Base-by-base conservation (phyloP, 2,888 invertebrate genomes). In the Stenodera caucasica region DNA sequence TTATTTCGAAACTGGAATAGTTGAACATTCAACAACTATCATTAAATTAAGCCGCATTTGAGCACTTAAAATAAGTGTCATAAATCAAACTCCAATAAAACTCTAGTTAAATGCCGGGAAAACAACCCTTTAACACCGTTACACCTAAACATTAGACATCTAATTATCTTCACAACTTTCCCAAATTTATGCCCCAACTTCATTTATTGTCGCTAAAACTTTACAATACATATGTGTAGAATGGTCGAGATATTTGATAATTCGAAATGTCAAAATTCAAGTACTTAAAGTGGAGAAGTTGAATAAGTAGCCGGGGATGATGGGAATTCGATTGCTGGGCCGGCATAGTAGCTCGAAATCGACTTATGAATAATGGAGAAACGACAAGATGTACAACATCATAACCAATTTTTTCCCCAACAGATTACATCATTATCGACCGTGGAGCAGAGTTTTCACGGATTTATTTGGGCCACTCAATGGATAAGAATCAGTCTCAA, bases 281-380 rank as follows among this genome's bases (percentile, higher is more conserved):
- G 2, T 26, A 5, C 26, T 26, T 26, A 26, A 4, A 26, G 26
- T 26, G n/a, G n/a, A n/a, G n/a, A n/a, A n/a, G n/a, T n/a, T n/a
- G n/a, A n/a, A n/a, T n/a, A n/a, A n/a, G n/a, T n/a, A n/a, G n/a
- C n/a, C n/a, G n/a, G n/a, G n/a, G n/a, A n/a, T n/a, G n/a, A n/a
- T n/a, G n/a, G n/a, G n/a, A n/a, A n/a, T n/a, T n/a, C n/a, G n/a
- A n/a, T n/a, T n/a, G n/a, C n/a, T n/a, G n/a, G n/a, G n/a, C n/a
- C n/a, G n/a, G n/a, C n/a, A n/a, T n/a, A n/a, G n/a, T n/a, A n/a
- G n/a, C n/a, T 60, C 63, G 52, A 52, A 52, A 51, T 55, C 57
- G 60, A 57, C 54, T 59, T 60, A 63, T 63, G 63, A 63, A 63
- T 63, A 63, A 63, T 63, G 63, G 53, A 63, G 53, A 45, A 57